Base-by-base conservation (phyloP, 2,113 vertebrate genomes). In the Otus sunia region DNA sequence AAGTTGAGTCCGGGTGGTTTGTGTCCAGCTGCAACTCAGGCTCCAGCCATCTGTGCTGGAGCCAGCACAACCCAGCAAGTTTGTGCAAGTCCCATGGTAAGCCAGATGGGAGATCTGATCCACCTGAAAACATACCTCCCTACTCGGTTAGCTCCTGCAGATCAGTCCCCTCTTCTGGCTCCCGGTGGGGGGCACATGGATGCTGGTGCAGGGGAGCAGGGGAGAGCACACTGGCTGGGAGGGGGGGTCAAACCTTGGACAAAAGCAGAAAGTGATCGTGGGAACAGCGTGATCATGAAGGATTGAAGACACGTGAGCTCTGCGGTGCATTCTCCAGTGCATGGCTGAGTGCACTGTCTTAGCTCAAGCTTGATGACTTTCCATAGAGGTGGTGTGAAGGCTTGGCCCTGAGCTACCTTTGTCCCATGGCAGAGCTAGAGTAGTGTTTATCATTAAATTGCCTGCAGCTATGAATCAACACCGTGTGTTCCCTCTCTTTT, bases 111-210 rank as follows among this genome's bases (percentile, higher is more conserved):
- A 47, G 32, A 19, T 6, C 26, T 18, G 30, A 41, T 52, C 19
- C 30, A n/a, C 37, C 45, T 9, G 7, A 50, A 52, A n/a, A 27
- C 27, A 32, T 13, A 3, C 23, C 15, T 49, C n/a, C 11, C 7
- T n/a, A 17, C 41, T 56, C 0, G 0, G 16, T 15, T 59, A 50
- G 25, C 43, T 16, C n/a, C 60, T 23, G 60, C 23, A 15, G 52
- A 26, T 50, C 12, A 6, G 72, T 23, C 43, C 62, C 25, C 41
- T 23, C n/a, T 29, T 26, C 22, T 20, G 50, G n/a, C 41, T 49
- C n/a, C 12, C 5, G 10, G 39, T 12, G 20, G 8, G n/a, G 12
- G n/a, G 5, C 17, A 45, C 20, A 10, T 1, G 12, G 69, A 6
- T 3, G 17, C 49, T 45, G 45, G 49, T 4, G 13, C 14, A 10